phyloP scores from a whole-genome alignment of 2,888 invertebrate genomes.

The Bruchidius siliquastri region DNA sequence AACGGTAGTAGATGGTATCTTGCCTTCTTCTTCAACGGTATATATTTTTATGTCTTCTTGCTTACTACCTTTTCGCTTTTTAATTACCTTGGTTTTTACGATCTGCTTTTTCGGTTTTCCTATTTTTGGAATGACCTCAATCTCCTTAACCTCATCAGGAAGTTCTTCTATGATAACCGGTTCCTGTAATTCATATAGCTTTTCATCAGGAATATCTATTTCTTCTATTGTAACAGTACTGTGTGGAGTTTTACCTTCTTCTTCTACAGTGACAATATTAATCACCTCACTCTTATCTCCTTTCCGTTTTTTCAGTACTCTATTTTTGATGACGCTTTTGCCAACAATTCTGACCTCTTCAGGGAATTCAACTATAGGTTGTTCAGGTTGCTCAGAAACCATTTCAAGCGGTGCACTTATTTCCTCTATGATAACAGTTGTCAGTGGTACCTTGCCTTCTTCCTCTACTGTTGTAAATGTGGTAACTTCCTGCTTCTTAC shows the following conservation, averaged over 20 bases:
- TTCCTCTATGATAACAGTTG: constrained; percentile 41
- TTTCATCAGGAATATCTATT: constrained; percentile 44
- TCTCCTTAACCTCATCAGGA: constrained; percentile 45
- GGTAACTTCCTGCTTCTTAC: constrained; percentile 41
- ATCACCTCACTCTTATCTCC: constrained; percentile 37
- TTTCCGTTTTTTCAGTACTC: constrained; percentile 36
- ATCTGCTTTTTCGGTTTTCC: constrained; percentile 32
- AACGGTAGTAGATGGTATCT: constrained; percentile 43
- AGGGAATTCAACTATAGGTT: constrained; percentile 32
- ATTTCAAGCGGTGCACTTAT: constrained; percentile 21
- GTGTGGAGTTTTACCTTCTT: constrained; percentile 42
- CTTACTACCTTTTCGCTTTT: constrained; percentile 38
- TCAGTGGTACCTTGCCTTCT: constrained; percentile 47
- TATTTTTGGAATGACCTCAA: constrained; percentile 36
- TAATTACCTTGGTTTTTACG: constrained; percentile 29
- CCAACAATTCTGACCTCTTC: constrained; percentile 34
- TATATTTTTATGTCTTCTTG: constrained; percentile 45
- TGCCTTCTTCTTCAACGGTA: constrained; percentile 41
- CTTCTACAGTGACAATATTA: constrained; percentile 46
- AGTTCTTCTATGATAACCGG: constrained; percentile 26
- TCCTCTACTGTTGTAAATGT: constrained; percentile 49
- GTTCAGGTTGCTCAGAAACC: constrained; percentile 20
- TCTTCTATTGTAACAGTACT: constrained; percentile 40
- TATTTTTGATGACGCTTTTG: constrained; percentile 34
- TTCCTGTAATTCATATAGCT: constrained; percentile 31